Evolutionary conservation across 1,140 invertebrate genomes (phyloP).

Genomic region (Sycophila sp.): DNA sequence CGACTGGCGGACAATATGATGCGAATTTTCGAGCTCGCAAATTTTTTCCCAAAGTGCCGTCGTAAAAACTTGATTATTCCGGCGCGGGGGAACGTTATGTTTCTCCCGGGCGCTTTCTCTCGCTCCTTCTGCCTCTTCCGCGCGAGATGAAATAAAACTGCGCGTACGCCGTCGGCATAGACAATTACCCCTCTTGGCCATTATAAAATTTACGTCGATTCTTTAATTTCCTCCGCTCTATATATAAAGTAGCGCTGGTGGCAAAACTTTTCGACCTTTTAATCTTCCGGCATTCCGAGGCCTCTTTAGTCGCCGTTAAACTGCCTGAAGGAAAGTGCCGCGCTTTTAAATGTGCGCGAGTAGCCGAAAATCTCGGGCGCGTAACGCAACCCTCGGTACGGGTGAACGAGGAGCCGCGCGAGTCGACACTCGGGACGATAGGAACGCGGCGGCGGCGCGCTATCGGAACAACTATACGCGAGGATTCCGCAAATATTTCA

Average conservation of each 20-base stretch:
- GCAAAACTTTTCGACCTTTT: no score
- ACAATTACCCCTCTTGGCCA: background rate
- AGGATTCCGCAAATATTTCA: slow-evolving; percentile 55
- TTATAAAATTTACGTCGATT: slow-evolving; percentile 3
- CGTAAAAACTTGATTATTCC: slow-evolving; percentile 33
- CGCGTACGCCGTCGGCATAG: background rate
- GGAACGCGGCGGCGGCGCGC: background rate
- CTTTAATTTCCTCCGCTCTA: no score
- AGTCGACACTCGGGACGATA: background rate
- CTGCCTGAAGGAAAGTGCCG: no score
- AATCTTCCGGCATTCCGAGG: no score
- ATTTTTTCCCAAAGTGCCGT: slow-evolving; percentile 26
- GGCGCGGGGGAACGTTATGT: background rate
- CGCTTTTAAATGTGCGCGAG: no score
- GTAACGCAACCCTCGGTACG: no score
- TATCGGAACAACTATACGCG: slow-evolving; percentile 47
- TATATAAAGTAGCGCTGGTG: no score
- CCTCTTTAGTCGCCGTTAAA: no score
- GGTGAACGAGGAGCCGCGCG: background rate
- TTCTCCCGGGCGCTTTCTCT: no score
- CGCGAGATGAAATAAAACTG: slow-evolving; percentile 2
- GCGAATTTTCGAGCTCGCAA: slow-evolving; percentile 32
- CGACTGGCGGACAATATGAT: slow-evolving; percentile 8
- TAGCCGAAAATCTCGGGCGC: no score
- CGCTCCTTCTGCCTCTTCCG: no score